Base-by-base conservation (phyloP, 2,888 invertebrate species). In the Notocelia uddmanniana region DNA sequence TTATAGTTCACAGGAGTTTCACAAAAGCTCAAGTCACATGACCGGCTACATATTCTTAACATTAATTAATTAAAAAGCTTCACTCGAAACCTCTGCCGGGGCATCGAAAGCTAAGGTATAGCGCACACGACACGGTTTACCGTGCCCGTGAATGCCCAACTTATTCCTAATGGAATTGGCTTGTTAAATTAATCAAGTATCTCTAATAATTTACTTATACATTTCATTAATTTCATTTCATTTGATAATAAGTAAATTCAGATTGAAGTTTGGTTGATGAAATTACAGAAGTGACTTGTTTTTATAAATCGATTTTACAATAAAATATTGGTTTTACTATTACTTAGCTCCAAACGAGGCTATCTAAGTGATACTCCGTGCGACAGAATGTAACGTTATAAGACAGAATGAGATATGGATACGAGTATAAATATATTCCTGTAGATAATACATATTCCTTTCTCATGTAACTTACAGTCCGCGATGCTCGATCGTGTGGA, bases 31-130 rank as follows among this genome's bases (percentile, higher is more conserved):
- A 21, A 63, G 52, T 37, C 52, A 52, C 23, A 54, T 54, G 11
- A 50, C 52, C n/a, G 52, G 52, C 52, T 21, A 21, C 64, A 64
- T 64, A 52, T n/a, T 52, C 15, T 50, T 21, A 37, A 54, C 37
- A 37, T 64, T 54, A n/a, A 54, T 64, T 64, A 64, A 64, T 64
- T 64, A 64, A 64, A 64, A 64, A 64, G 37, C 37, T 64, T 21
- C 34, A 52, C 18, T 54, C 18, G 64, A 62, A 62, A 64, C 52
- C 54, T 37, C 64, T 52, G 37, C 19, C 21, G 34, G 37, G 21
- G 41, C 60, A 60, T 63, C 21, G 52, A 3, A 3, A 15, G n/a
- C 2, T 64, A 37, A 64, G 37, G 52, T 3, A 10, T 3, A 11
- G 52, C 15, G 23, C 64, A 64, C 52, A 64, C 64, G 34, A n/a